phyloP scores from a whole-genome alignment of 2,888 invertebrate genomes.

The Fabriciana adippe region DNA sequence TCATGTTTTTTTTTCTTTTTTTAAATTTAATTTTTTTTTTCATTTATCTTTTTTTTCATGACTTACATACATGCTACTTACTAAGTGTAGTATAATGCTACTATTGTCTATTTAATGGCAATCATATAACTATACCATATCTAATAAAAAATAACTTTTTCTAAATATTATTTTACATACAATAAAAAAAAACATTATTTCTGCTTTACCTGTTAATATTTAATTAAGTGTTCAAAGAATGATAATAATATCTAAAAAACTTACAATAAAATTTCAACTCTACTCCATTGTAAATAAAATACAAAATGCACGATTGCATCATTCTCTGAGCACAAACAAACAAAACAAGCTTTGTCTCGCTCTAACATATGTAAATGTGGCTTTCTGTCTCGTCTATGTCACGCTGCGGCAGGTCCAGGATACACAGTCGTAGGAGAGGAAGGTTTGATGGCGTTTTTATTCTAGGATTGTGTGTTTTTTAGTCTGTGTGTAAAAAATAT shows the following conservation, averaged over 20 bases:
- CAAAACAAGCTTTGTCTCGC: slow-evolving; percentile 62
- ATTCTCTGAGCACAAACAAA: slow-evolving; percentile 25
- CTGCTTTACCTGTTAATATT: slow-evolving; percentile 29
- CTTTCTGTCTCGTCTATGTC: slow-evolving; percentile 76
- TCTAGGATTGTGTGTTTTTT: slow-evolving; percentile 48
- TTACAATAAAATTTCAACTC: no score
- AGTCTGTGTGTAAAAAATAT: slow-evolving; percentile 49
- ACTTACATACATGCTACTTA: slow-evolving; percentile 24
- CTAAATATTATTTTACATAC: slow-evolving; percentile 6
- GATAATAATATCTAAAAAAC: neutral
- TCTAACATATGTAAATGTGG: slow-evolving; percentile 80
- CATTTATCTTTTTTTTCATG: slow-evolving; percentile 28
- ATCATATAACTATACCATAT: neutral
- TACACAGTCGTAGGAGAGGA: slow-evolving; percentile 79
- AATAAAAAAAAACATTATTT: neutral
- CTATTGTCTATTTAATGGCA: neutral
- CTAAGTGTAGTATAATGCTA: neutral
- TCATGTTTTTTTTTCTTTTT: slow-evolving; percentile 7
- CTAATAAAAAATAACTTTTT: slow-evolving; percentile 9
- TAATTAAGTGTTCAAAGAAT: slow-evolving; percentile 11
- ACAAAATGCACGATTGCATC: slow-evolving; percentile 4
- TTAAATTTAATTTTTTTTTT: neutral
- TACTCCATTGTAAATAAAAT: neutral
- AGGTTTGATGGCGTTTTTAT: slow-evolving; percentile 70
- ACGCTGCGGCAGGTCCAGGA: slow-evolving; percentile 74